phyloP scores from a whole-genome alignment of 2,797 vertebrate genomes.

The Chrosomus eos region DNA sequence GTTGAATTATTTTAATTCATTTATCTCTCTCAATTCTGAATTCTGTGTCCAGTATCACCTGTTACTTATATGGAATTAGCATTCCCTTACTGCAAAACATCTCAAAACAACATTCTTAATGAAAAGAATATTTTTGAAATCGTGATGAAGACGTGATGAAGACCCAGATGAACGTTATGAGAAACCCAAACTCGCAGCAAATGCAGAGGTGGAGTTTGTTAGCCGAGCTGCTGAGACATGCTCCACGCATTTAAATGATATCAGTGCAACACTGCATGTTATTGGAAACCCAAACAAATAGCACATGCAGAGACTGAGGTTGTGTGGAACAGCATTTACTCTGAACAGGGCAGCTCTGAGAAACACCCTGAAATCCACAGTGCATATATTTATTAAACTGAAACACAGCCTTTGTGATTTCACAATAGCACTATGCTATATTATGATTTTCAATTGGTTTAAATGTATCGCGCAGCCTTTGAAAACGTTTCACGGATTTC shows the following conservation, averaged over 20 bases:
- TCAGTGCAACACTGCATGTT: not conserved
- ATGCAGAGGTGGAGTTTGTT: not conserved
- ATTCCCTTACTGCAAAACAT: not conserved
- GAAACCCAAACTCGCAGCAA: not conserved
- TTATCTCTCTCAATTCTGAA: not conserved
- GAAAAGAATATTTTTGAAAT: not conserved
- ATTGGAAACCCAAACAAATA: not conserved
- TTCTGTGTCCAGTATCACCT: not conserved
- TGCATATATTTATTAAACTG: no score
- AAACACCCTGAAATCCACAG: not conserved
- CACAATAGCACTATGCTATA: no score
- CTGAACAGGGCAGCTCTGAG: not conserved
- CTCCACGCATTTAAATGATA: not conserved
- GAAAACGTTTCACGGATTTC: not conserved
- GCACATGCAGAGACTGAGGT: not conserved
- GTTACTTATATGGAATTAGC: not conserved
- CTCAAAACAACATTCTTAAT: not conserved
- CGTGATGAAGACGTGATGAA: fast-evolving
- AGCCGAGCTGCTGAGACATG: not conserved
- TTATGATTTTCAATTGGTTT: no score
- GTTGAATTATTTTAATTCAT: not conserved
- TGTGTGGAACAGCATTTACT: not conserved
- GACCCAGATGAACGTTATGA: not conserved
- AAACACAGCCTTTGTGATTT: no score
- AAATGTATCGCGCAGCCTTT: no score